phyloP scores from a whole-genome alignment of 2,888 invertebrate genomes.

The Oligia fasciuncula region DNA sequence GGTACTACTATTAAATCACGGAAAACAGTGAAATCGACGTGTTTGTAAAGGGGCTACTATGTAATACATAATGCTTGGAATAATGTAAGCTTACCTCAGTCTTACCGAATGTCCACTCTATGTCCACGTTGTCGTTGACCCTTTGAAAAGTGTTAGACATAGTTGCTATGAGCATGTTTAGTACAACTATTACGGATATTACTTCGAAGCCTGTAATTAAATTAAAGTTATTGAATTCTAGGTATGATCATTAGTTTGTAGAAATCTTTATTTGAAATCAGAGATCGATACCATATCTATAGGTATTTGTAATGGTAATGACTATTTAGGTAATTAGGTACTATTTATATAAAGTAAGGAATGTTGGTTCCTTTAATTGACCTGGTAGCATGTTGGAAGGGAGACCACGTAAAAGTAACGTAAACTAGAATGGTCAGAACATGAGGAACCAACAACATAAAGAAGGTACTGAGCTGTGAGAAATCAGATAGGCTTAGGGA shows the following conservation, averaged over 20 bases:
- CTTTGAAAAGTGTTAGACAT: slow-evolving; percentile 94
- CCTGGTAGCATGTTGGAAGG: no score
- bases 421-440: background rate
- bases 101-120: slow-evolving; percentile 94
- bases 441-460: background rate
- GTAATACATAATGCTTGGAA: slow-evolving; percentile 14
- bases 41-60: background rate
- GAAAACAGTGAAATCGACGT: slow-evolving; percentile 17
- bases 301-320: no score
- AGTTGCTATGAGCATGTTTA: slow-evolving; percentile 95
- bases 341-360: background rate
- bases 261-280: slow-evolving; percentile 1
- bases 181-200: slow-evolving; percentile 92
- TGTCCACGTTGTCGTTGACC: slow-evolving; percentile 92
- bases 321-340: no score
- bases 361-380: background rate
- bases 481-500: background rate
- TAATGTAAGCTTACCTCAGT: slow-evolving; percentile 85
- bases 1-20: slow-evolving; percentile 7
- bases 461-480: background rate
- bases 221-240: slow-evolving; percentile 18
- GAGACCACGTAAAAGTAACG: no score
- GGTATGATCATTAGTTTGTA: background rate
- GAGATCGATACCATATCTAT: background rate
- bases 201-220: slow-evolving; percentile 91